Evolutionary conservation across 2,888 invertebrate species (phyloP).

Genomic region (Campopleginae sp.): DNA sequence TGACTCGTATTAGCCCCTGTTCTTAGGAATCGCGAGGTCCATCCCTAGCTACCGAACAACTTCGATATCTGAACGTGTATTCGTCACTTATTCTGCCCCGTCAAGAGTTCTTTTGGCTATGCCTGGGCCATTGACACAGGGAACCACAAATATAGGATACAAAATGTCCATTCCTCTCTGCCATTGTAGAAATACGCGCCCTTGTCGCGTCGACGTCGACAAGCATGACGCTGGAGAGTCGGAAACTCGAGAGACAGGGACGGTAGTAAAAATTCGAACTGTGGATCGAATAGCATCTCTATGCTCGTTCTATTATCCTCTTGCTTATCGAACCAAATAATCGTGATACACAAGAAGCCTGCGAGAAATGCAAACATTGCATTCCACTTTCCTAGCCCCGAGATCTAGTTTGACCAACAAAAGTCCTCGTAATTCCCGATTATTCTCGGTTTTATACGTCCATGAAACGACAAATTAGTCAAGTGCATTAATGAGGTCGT

Average conservation of each 20-base stretch:
- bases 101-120: constrained; percentile 4
- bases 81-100: constrained; percentile 20
- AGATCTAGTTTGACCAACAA: no score
- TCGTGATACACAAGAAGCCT: neutral
- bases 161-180: constrained; percentile 59
- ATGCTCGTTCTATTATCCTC: neutral
- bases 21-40: neutral
- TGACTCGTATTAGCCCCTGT: neutral
- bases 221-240: constrained; percentile 62
- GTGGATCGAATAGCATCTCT: neutral
- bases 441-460: neutral
- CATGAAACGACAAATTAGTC: neutral
- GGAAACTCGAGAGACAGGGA: constrained; percentile 67
- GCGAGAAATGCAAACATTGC: neutral
- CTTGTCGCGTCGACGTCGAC: constrained; percentile 56
- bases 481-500: neutral
- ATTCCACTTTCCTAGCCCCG: neutral
- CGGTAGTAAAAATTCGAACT: constrained; percentile 16
- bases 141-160: constrained; percentile 63
- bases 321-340: neutral
- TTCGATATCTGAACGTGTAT: constrained; percentile 23
- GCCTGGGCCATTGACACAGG: constrained; percentile 35
- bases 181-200: constrained; percentile 51
- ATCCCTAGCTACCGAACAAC: neutral
- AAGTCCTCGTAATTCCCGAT: neutral